Base-by-base conservation (phyloP, 1,140 invertebrate genomes). In the Lucilia cuprina region DNA sequence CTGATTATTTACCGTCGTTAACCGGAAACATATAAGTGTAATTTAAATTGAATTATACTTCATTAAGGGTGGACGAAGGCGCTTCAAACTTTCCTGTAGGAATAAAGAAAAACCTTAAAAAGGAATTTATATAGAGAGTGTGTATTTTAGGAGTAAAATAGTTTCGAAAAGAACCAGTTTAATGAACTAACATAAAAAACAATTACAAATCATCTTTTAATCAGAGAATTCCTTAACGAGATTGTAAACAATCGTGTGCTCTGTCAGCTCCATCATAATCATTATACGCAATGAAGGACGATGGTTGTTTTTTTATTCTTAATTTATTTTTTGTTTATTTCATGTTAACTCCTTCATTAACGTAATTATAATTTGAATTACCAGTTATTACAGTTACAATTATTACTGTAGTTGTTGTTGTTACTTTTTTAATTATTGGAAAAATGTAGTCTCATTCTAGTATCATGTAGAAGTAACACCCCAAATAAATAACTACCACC, bases 11-110 rank as follows among this genome's bases (percentile, higher is more conserved):
- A 12, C 50, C 17, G 50, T 13, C 65, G 65, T 70, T 84, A 82
- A 78, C 88, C 86, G 88, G 88, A 89, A 88, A 88, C 88, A 87
- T 89, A 86, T 86, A 89, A 89, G 88, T 89, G 88, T 89, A 89
- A 89, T 89, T 89, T 89, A 89, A 89, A 89, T 89, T 89, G 88
- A 89, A 89, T 89, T 89, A 89, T 88, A 82, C n/a, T n/a, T 82
- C 30, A 60, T 82, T 60, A 55, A 41, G 82, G 82, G 82, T 82
- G 82, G 25, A 30, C 21, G 9, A 80, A 80, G 41, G n/a, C 41
- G 41, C 41, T 41, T 41, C 3, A 41, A 8, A 5, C 8, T 41
- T 41, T 10, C 41, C 2, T 41, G 41, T n/a, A 35, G 17, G 3
- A 12, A 49, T 49, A 49, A 35, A 12, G 74, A 3, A 17, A 35